Evolutionary conservation across 2,797 vertebrate genomes (phyloP).

Genomic region (Phalanger gymnotis): DNA sequence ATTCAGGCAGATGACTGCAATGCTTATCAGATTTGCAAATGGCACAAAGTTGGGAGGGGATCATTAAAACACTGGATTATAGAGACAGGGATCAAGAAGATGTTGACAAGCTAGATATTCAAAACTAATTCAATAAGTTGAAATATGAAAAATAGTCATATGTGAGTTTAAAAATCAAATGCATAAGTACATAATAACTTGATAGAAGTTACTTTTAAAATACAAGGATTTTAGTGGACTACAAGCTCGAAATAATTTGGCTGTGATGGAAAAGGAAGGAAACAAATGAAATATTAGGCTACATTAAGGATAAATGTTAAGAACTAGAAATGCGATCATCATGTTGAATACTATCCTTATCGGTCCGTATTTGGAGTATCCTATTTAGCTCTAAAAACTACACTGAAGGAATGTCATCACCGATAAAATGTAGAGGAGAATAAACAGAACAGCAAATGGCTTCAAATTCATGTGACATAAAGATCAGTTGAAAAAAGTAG

Average conservation of each 20-base stretch:
- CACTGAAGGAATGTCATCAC: neutral
- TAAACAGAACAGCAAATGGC: neutral
- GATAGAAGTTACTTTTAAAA: neutral
- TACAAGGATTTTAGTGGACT: neutral
- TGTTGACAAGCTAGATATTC: neutral
- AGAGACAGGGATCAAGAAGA: neutral
- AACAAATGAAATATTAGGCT: neutral
- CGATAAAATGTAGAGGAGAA: neutral
- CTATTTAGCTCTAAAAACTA: neutral
- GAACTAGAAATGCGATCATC: neutral
- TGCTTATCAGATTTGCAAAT: neutral
- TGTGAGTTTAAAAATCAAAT: neutral
- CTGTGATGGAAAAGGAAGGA: neutral
- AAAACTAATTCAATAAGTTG: neutral
- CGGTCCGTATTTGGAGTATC: neutral
- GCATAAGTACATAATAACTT: neutral
- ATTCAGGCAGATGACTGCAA: no score
- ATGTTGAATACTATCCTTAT: neutral
- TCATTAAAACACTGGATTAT: neutral
- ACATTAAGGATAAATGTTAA: neutral
- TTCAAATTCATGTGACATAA: neutral
- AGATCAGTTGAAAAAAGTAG: neutral
- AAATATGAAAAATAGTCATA: neutral
- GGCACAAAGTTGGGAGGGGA: neutral
- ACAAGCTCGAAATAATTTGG: neutral